phyloP scores from a whole-genome alignment of 2,113 vertebrate genomes.

The Forbesichthys papilliferus region DNA sequence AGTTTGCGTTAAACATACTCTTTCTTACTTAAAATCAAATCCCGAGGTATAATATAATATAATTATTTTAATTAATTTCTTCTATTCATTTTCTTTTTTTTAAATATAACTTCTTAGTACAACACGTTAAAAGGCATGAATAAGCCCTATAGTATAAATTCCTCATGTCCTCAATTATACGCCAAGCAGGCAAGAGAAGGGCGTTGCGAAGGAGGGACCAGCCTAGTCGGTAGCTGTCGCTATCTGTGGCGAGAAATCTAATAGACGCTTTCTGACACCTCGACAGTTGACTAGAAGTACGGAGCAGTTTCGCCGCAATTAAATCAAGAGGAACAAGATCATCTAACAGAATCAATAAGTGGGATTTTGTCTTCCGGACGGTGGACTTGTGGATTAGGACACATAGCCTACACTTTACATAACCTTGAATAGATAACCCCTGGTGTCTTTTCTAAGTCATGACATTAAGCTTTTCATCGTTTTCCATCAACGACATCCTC shows the following conservation, averaged over 20 bases:
- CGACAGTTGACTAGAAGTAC: constrained; percentile 47
- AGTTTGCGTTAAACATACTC: no score
- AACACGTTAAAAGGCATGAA: background rate
- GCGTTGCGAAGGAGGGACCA: constrained; percentile 63
- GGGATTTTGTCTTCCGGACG: background rate
- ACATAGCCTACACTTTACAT: background rate
- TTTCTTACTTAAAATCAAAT: background rate
- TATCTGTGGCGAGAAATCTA: constrained; percentile 25
- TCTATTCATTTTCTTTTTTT: background rate
- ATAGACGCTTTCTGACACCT: constrained; percentile 51
- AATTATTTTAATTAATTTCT: no score
- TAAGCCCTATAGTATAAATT: background rate
- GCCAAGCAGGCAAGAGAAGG: constrained; percentile 18
- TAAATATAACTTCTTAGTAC: background rate
- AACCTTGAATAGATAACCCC: constrained; percentile 1
- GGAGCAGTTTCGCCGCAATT: constrained; percentile 47
- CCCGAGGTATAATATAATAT: no score
- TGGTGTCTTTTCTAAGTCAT: constrained; percentile 47
- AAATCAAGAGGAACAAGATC: constrained; percentile 32
- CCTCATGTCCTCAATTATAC: constrained; percentile 12
- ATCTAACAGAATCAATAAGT: background rate
- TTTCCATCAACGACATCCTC: constrained; percentile 79
- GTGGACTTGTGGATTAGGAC: constrained; percentile 47
- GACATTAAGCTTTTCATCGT: constrained; percentile 72
- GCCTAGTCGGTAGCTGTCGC: constrained; percentile 23